Conservation (phyloP, 2,888 invertebrate genomes). For the Actias luna region DNA sequence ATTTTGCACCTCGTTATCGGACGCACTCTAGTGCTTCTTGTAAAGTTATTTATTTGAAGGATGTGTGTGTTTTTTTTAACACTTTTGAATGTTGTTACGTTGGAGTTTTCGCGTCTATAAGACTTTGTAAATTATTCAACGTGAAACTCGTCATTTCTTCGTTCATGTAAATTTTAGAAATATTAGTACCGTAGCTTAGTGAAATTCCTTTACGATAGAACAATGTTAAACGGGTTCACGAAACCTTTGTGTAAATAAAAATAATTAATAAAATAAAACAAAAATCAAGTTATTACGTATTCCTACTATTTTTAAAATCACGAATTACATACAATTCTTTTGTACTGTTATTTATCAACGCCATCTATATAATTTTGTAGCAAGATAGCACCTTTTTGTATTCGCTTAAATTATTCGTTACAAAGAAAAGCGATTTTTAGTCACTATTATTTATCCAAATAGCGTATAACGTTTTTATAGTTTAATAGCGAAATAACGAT, state of each 20-base stretch:
- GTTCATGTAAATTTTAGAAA: conserved; percentile 36
- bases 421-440: conserved; percentile 34
- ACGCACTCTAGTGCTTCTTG: conserved; percentile 49
- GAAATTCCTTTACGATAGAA: conserved; percentile 50
- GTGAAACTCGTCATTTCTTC: conserved; percentile 39
- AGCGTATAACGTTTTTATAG: conserved; percentile 47
- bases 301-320: conserved; percentile 6
- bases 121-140: conserved; percentile 42
- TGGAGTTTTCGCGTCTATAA: conserved; percentile 49
- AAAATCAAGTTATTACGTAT: conserved; percentile 1
- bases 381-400: conserved; percentile 24
- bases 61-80: conserved; percentile 46
- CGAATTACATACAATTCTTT: neutral
- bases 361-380: neutral
- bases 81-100: conserved; percentile 57
- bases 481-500: neutral
- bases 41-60: conserved; percentile 54
- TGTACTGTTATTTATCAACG: neutral
- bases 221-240: conserved; percentile 31
- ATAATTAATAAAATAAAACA: too few relatives aligned
- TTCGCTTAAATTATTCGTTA: conserved; percentile 45
- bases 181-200: conserved; percentile 51
- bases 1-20: conserved; percentile 17
- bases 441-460: conserved; percentile 49
- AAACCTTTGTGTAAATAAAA: neutral